phyloP scores from a whole-genome alignment of 2,888 invertebrate genomes.

The Lutraria lutraria region DNA sequence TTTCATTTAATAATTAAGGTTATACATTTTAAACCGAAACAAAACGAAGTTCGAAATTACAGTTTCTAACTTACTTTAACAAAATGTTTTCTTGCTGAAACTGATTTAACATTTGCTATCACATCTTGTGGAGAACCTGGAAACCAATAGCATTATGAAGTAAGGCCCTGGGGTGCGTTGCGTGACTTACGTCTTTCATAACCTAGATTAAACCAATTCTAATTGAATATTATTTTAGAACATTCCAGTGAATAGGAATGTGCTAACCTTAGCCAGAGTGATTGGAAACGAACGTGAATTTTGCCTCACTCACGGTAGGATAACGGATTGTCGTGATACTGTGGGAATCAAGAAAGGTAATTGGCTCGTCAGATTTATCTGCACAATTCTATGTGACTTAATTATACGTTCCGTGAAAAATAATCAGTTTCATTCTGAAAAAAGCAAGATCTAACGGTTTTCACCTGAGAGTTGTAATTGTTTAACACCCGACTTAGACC shows the following conservation, averaged over 20 bases:
- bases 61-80: too few relatives aligned
- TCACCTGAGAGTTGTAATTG: too few relatives aligned
- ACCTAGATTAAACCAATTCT: background rate
- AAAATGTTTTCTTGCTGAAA: too few relatives aligned
- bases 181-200: background rate
- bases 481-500: too few relatives aligned
- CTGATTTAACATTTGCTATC: too few relatives aligned
- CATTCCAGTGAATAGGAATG: slow-evolving; percentile 83
- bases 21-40: too few relatives aligned
- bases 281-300: slow-evolving; percentile 78
- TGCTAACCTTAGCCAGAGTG: slow-evolving; percentile 79
- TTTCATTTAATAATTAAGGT: too few relatives aligned
- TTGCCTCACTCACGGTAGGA: slow-evolving; percentile 81
- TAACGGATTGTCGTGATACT: slow-evolving; percentile 81
- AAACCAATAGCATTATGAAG: too few relatives aligned
- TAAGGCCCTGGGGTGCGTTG: background rate
- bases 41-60: too few relatives aligned
- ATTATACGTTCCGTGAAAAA: background rate
- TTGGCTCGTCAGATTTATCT: too few relatives aligned
- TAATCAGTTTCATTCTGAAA: background rate
- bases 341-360: slow-evolving; percentile 82
- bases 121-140: too few relatives aligned
- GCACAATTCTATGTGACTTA: background rate
- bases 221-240: slow-evolving; percentile 72
- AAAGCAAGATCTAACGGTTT: too few relatives aligned